A percentile compares a stretch with the other conserved stretches of the same genome.
Conservation (phyloP, 2,113 vertebrate species). For the Peromyscus leucopus region DNA sequence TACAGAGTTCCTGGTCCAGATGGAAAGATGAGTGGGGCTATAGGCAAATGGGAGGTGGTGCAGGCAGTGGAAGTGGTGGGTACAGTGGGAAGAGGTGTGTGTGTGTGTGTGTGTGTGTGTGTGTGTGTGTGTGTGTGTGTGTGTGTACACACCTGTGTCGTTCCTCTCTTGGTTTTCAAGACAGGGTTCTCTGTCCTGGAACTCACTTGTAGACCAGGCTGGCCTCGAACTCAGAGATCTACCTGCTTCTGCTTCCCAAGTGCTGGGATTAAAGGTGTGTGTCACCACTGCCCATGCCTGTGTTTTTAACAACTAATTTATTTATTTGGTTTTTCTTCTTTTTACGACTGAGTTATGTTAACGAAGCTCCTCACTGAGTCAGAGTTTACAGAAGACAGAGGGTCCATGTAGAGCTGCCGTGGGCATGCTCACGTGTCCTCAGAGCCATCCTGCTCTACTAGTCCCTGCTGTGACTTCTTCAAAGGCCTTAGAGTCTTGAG, state of each 20-base stretch:
- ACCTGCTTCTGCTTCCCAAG: not conserved
- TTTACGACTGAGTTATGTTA: not conserved
- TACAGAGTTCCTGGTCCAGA: constrained; percentile 9
- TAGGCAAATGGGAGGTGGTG: not conserved
- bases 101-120: no score
- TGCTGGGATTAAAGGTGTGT: not conserved
- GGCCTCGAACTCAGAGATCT: not conserved
- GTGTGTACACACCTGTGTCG: not conserved
- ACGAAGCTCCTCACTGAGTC: not conserved
- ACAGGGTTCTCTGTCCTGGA: not conserved
- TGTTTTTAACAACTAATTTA: constrained; percentile 37
- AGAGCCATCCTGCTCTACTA: not conserved
- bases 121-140: no score
- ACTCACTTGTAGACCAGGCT: not conserved
- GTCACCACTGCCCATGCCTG: not conserved
- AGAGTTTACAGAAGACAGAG: constrained; percentile 27
- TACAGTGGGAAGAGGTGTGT: not conserved
- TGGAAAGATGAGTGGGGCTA: not conserved
- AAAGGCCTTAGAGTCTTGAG: not conserved
- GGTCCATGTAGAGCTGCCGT: not conserved
- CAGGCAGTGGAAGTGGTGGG: not conserved
- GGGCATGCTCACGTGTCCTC: not conserved
- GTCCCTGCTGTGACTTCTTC: constrained; percentile 22
- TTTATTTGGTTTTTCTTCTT: not conserved
- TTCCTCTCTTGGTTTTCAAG: not conserved